These are phyloP conservation scores for Cotesia typhae DNA, from an alignment of 1,140 invertebrate species.

Conservation along the genomic window DNA sequence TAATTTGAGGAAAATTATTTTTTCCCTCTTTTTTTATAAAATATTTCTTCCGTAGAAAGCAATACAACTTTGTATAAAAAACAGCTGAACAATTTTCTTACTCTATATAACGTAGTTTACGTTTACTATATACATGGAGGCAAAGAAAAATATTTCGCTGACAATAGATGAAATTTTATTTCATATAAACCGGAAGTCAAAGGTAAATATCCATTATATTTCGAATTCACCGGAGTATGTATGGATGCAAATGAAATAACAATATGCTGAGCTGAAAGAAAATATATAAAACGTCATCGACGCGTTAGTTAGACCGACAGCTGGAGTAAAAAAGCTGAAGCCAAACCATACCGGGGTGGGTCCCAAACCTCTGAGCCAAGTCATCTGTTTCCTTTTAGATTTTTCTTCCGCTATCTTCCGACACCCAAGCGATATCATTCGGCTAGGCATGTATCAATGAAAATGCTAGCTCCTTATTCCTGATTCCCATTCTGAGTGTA, in stretches of 20 bases:
- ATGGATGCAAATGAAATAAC: neutral
- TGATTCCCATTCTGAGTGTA: too few species aligned
- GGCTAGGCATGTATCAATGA: neutral
- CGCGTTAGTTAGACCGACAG: neutral
- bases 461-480: neutral
- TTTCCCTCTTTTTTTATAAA: too few species aligned
- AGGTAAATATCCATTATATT: too few species aligned
- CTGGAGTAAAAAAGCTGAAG: neutral
- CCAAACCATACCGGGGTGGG: neutral
- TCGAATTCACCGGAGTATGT: neutral
- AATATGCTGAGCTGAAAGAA: neutral
- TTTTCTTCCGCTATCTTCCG: neutral
- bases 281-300: neutral
- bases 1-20: too few species aligned
- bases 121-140: too few species aligned
- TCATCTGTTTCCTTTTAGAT: neutral
- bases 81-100: too few species aligned
- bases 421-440: neutral
- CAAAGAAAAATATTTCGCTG: too few species aligned
- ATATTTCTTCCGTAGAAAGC: too few species aligned
- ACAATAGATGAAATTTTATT: too few species aligned
- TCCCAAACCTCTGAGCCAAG: constrained; percentile 3
- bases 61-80: too few species aligned
- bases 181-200: too few species aligned
- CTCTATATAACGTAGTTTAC: too few species aligned